A percentile compares a stretch with the other conserved stretches of the same genome.
These are phyloP conservation scores for Drosophila austrosaltans DNA, from an alignment of 2,888 invertebrate genomes.

Conservation along the genomic window DNA sequence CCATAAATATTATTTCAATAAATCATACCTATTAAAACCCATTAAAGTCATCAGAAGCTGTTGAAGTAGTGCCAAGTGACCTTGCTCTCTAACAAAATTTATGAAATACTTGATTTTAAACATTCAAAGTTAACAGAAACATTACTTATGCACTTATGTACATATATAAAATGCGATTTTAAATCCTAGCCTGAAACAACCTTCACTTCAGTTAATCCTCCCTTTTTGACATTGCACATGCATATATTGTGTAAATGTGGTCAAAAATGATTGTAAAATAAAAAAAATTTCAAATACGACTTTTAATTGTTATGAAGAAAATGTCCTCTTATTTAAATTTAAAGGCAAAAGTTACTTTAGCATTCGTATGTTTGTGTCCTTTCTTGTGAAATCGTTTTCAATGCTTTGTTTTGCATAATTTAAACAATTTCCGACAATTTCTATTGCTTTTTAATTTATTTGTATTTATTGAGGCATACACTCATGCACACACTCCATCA, in stretches of 20 bases:
- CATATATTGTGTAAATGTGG: neutral
- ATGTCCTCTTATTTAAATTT: neutral
- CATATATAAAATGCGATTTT: no score
- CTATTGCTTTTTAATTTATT: slow-evolving; percentile 56
- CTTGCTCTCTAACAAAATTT: no score
- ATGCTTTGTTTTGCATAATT: slow-evolving; percentile 44
- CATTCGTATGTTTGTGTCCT: neutral
- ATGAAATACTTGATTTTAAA: no score
- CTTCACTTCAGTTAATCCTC: neutral
- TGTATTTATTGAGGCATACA: slow-evolving; percentile 63
- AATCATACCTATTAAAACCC: no score
- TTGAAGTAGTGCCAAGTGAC: no score
- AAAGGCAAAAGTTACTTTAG: no score
- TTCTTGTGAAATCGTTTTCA: slow-evolving; percentile 40
- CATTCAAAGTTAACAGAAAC: no score
- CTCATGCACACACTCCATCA: slow-evolving; percentile 19
- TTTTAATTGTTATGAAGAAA: neutral
- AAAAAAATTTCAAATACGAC: neutral
- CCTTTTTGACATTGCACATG: neutral
- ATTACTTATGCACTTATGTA: no score
- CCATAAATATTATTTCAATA: no score
- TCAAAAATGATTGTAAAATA: neutral
- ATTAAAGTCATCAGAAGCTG: no score
- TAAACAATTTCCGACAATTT: slow-evolving; percentile 26
- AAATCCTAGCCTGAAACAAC: neutral